A percentile compares a stretch with the other conserved stretches of the same genome.
Conservation (phyloP, 2,113 vertebrate species). For the Sylvietta virens region DNA sequence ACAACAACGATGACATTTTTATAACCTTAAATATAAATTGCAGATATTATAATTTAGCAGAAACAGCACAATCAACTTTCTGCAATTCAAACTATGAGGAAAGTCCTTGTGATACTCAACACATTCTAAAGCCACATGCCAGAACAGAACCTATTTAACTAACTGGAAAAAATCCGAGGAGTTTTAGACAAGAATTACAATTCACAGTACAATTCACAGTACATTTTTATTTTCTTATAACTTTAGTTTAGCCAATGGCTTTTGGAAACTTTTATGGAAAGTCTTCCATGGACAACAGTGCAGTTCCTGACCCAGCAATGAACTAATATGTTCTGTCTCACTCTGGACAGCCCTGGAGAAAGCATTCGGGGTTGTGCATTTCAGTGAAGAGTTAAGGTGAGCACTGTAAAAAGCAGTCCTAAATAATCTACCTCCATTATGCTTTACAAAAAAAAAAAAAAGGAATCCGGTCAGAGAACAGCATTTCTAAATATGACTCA, state of each 20-base stretch:
- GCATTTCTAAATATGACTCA: neutral
- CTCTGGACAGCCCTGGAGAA: neutral
- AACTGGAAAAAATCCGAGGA: neutral
- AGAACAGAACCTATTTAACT: neutral
- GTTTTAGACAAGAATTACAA: neutral
- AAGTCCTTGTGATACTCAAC: neutral
- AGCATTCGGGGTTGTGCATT: fast-evolving
- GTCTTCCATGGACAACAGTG: neutral
- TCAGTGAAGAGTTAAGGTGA: neutral
- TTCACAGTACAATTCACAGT: neutral
- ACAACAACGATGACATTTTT: neutral
- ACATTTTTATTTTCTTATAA: neutral
- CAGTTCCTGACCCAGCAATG: neutral
- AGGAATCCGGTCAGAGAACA: neutral
- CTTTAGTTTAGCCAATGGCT: neutral
- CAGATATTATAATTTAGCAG: neutral
- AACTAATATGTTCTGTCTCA: neutral
- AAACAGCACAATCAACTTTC: neutral
- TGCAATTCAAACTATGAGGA: neutral
- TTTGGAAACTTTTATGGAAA: neutral
- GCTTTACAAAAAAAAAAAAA: neutral
- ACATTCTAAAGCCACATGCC: neutral
- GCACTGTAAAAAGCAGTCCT: neutral
- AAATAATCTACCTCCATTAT: neutral
- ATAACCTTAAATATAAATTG: neutral